Evolutionary conservation across 2,888 invertebrate genomes (phyloP).

Genomic region (Drosophila merina): DNA sequence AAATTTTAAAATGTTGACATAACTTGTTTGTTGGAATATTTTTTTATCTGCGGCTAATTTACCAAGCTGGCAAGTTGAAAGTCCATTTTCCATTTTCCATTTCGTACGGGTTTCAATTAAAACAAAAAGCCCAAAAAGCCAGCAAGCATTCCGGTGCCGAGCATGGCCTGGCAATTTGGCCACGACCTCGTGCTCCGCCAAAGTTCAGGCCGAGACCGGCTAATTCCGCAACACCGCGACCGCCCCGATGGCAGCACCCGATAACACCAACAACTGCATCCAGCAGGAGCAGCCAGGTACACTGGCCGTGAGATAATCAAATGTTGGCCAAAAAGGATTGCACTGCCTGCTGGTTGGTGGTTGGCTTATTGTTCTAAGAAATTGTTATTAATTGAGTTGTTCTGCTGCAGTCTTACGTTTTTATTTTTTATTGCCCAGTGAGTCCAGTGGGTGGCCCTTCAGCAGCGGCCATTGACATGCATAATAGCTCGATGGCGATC

Average conservation of each 20-base stretch:
- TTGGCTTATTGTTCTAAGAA: conserved; percentile 81
- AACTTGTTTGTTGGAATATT: background rate
- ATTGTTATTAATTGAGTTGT: conserved; percentile 84
- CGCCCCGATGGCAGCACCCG: conserved; percentile 61
- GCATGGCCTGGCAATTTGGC: conserved; percentile 56
- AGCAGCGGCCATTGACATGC: conserved; percentile 22
- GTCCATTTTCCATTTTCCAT: conserved; percentile 75
- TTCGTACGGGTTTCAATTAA: conserved; percentile 75
- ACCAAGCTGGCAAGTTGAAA: conserved; percentile 54
- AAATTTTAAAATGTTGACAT: too few species aligned
- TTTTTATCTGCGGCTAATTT: conserved; percentile 62
- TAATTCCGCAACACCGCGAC: conserved; percentile 63
- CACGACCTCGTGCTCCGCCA: conserved; percentile 69
- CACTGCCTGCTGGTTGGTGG: conserved; percentile 30
- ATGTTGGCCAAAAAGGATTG: conserved; percentile 54
- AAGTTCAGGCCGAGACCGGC: conserved; percentile 59
- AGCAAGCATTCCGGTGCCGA: conserved; percentile 29
- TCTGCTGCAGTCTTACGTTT: conserved; percentile 25
- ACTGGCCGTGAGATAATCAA: conserved; percentile 67
- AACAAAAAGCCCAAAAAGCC: conserved; percentile 41
- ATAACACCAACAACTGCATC: conserved; percentile 38
- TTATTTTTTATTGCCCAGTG: conserved; percentile 17
- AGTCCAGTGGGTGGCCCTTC: conserved; percentile 44
- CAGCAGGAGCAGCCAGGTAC: conserved; percentile 22
- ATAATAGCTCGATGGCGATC: conserved; percentile 22